These are phyloP conservation scores for Cyprinodon variegatus DNA, from an alignment of 2,113 vertebrate species.

Conservation along the genomic window DNA sequence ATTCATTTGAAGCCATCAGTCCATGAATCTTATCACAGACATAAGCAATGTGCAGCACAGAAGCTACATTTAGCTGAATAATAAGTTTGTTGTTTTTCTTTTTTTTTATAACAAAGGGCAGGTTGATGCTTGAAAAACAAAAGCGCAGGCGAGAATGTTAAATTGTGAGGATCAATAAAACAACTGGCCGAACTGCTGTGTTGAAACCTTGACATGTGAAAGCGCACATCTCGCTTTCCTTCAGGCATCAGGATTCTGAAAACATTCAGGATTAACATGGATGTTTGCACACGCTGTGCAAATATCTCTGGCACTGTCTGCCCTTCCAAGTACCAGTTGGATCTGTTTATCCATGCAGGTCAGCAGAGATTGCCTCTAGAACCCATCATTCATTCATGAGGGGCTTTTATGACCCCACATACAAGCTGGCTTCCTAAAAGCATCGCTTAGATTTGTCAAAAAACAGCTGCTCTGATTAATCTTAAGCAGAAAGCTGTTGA, in stretches of 20 bases:
- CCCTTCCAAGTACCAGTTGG: slow-evolving; percentile 18
- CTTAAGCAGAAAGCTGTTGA: neutral
- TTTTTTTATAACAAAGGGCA: slow-evolving; percentile 11
- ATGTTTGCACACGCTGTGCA: neutral
- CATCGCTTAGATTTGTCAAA: slow-evolving; percentile 39
- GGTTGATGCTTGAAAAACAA: slow-evolving; percentile 17
- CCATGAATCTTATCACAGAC: neutral
- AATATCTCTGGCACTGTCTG: neutral
- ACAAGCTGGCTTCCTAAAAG: slow-evolving; percentile 60
- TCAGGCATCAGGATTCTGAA: slow-evolving; percentile 11
- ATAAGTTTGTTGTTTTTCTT: neutral
- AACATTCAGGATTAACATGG: neutral
- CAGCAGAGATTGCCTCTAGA: slow-evolving; percentile 52
- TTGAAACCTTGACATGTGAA: neutral
- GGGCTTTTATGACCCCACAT: slow-evolving; percentile 62
- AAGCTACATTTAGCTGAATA: neutral
- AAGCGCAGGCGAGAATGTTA: slow-evolving; percentile 30
- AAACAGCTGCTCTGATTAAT: slow-evolving; percentile 18
- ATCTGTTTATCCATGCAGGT: slow-evolving; percentile 24
- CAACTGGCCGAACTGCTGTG: slow-evolving; percentile 39
- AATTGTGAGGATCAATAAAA: slow-evolving; percentile 28
- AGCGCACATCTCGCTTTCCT: slow-evolving; percentile 33
- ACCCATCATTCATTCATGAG: slow-evolving; percentile 73
- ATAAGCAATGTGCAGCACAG: neutral
- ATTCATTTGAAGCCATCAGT: neutral